Base-by-base conservation (phyloP, 2,888 invertebrate species). In the Colostygia pectinataria region DNA sequence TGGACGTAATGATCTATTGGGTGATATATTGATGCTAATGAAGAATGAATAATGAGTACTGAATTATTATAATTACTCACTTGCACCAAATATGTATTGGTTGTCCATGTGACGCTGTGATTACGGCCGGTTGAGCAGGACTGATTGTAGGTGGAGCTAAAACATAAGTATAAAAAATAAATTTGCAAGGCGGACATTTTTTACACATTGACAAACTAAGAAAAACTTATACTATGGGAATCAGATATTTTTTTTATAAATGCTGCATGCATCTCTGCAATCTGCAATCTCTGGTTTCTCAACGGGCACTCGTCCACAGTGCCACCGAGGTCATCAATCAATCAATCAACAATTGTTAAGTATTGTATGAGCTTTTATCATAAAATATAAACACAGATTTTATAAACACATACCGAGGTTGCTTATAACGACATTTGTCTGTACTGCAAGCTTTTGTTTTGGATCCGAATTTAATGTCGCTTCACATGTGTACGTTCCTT, bases 401-500 rank as follows among this genome's bases (percentile, higher is more conserved):
- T n/a, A n/a, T n/a, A n/a, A 28, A 9, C 14, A 40, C 38, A 8
- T 6, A 53, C 53, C 40, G 3, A 53, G 13, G 24, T 44, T 37
- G 12, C 14, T 32, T 20, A 53, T 53, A 2, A 28, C 8, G n/a
- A 53, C 32, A 20, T 40, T 27, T 23, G 44, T 53, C 5, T 13
- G 1, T 9, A 20, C 18, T 7, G n/a, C 20, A 9, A 31, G 20
- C 8, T 32, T 36, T 32, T 24, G 25, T 20, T 8, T 14, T n/a
- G 36, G 32, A 8, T 53, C 27, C 2, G 27, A 32, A 24, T 10
- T 40, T n/a, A 53, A 40, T n/a, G 28, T 29, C 0, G 40, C 40
- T 40, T 48, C 28, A 36, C 53, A 53, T 1, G 18, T 27, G 18
- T 53, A 53, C 2, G n/a, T n/a, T 15, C 53, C 53, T 18, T 40